Conservation (phyloP, 2,113 vertebrate genomes). For the Passer domesticus region DNA sequence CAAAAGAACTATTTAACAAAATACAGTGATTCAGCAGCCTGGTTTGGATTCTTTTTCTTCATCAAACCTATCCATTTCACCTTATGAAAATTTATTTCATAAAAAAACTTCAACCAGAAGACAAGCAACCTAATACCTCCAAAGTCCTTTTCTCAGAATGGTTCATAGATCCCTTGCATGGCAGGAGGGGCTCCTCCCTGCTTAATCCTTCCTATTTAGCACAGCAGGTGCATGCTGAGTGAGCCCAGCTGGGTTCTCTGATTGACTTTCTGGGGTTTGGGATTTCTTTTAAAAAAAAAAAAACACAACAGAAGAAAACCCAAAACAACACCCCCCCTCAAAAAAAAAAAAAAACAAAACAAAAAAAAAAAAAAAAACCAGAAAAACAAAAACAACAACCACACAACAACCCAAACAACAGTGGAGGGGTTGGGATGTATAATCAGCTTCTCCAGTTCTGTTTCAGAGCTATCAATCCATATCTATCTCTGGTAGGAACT, state of each 20-base stretch:
- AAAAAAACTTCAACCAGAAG: neutral
- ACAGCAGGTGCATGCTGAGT: neutral
- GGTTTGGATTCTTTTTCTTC: neutral
- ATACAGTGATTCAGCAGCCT: neutral
- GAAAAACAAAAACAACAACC: neutral
- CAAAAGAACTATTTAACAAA: neutral
- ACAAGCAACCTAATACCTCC: neutral
- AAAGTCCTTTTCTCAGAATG: neutral
- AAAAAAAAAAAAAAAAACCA: accelerated
- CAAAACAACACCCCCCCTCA: neutral
- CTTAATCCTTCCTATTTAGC: neutral
- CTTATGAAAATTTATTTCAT: neutral
- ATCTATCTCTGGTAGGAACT: neutral
- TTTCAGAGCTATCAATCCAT: neutral
- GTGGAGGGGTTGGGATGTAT: accelerated
- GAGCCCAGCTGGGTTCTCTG: neutral
- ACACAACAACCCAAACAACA: neutral
- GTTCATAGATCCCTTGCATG: neutral
- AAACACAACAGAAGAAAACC: neutral
- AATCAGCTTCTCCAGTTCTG: neutral
- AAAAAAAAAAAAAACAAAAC: neutral
- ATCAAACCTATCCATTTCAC: neutral
- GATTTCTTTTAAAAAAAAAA: neutral
- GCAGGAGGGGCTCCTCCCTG: neutral
- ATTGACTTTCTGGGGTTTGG: neutral